Conservation (phyloP, 2,797 vertebrate species). For the Lophius americanus region DNA sequence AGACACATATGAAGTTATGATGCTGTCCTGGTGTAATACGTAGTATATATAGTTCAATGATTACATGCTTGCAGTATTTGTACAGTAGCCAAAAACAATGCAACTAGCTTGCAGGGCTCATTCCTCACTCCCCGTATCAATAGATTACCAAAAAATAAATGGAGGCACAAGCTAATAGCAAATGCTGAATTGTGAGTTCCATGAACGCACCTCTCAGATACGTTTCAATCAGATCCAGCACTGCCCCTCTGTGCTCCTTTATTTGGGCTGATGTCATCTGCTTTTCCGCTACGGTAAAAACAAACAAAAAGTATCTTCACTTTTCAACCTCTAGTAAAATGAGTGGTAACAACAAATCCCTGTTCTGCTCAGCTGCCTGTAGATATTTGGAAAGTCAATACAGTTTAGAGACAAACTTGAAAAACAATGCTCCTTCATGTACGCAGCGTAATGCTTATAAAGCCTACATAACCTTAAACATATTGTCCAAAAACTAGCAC, state of each 20-base stretch:
- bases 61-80: background rate
- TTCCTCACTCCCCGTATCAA: background rate
- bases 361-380: background rate
- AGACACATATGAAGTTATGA: constrained; percentile 1
- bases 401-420: background rate
- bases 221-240: constrained; percentile 90
- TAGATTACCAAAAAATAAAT: background rate
- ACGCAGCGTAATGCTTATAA: background rate
- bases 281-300: constrained; percentile 82
- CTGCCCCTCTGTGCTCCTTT: constrained; percentile 89
- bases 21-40: background rate
- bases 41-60: background rate
- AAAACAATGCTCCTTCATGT: background rate
- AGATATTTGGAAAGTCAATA: background rate
- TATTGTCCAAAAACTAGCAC: background rate
- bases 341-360: background rate
- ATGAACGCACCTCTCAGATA: constrained; percentile 90
- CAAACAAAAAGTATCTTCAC: constrained; percentile 1
- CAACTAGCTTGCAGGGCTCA: background rate
- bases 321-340: too few species aligned
- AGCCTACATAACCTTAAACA: background rate
- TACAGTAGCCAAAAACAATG: background rate
- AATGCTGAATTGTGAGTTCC: background rate
- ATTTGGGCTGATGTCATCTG: constrained; percentile 86
- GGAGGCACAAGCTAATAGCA: background rate